Evolutionary conservation across 2,113 vertebrate species (phyloP).

Genomic region (Helogale parvula): DNA sequence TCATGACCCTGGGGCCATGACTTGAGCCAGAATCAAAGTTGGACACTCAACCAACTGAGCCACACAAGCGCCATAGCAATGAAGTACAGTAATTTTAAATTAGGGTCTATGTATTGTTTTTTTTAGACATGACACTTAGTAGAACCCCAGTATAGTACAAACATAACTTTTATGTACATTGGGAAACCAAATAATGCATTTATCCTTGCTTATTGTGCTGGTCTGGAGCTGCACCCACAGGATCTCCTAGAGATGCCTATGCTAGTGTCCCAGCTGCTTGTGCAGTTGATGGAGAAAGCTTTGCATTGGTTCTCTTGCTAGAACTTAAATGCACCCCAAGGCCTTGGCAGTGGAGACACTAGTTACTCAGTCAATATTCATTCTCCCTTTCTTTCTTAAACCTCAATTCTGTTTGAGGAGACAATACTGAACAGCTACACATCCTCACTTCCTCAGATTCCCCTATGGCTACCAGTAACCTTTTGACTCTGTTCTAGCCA

Average conservation of each 20-base stretch:
- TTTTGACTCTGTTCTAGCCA: constrained; percentile 2
- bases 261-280: background rate
- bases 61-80: too few species aligned
- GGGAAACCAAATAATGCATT: background rate
- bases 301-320: background rate
- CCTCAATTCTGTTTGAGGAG: background rate
- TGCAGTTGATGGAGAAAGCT: background rate
- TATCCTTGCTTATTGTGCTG: background rate
- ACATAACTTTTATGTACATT: background rate
- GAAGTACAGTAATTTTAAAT: background rate
- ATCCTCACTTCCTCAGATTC: background rate
- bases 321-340: background rate
- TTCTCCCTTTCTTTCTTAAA: background rate
- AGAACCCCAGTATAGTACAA: background rate
- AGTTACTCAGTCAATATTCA: background rate
- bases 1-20: too few species aligned
- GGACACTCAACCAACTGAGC: too few species aligned
- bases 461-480: background rate
- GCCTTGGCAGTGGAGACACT: background rate
- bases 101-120: background rate
- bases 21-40: too few species aligned
- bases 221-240: background rate
- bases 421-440: background rate
- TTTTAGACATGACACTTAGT: background rate
- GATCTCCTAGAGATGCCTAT: background rate